Base-by-base conservation (phyloP, 2,113 vertebrate species). In the Chascanopsetta lugubris region DNA sequence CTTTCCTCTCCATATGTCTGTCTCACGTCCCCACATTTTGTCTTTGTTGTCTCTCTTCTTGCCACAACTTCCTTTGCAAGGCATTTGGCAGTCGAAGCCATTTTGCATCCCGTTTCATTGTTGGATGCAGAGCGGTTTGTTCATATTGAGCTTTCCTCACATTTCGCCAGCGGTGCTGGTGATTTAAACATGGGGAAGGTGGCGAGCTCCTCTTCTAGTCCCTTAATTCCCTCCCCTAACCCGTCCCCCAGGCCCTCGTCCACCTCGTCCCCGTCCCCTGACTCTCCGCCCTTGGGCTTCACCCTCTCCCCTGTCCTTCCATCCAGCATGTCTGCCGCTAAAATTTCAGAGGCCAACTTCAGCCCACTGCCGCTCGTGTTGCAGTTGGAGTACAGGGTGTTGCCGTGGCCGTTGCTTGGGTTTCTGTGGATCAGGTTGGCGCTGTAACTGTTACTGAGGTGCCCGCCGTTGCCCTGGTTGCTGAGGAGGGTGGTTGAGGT, bases 101-200 rank as follows among this genome's bases (percentile, higher is more conserved):
- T 64, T 58, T 75, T 65, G 67, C 58, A 60, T 46, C 17, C 5
- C 25, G 61, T 77, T 73, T n/a, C 15, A 66, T 48, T 60, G 38
- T 21, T 66, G 46, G 57, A 70, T 45, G 75, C 56, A 64, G 61
- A 77, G 69, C 26, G 68, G 24, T 59, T 21, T 17, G 15, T 61
- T 91, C 83, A 96, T 78, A 96, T 95, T 4, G 95, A 95, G 11
- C 94, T 95, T 77, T 96, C 95, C 76, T 96, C 95, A 58, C 94
- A 95, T 2, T 80, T 67, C 9, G 94, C 94, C 47, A 96, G 69
- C 0, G 95, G 94, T 8, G 94, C 94, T 21, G 79, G 22, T n/a
- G 89, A 90, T 8, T 88, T 91, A 40, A 91, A 90, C 72, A 88
- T 75, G 15, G 92, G 66, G 10, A 90, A 66, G 43, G 58, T 84